Conservation (phyloP, 2,113 vertebrate species). For the Tricholaema leucomelas region DNA sequence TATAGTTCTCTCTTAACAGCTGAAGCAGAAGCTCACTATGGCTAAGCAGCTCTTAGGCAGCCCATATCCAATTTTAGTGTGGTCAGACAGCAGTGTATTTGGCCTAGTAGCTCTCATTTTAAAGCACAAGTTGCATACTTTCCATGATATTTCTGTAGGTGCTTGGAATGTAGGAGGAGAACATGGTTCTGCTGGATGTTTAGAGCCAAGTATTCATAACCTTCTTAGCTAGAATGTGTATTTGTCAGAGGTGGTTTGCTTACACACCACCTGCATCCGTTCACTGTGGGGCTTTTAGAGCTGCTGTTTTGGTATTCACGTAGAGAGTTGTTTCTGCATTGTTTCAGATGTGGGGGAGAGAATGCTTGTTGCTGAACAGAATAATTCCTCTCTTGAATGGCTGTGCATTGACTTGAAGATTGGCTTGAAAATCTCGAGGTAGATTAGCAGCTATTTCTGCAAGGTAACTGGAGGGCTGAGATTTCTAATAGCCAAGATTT, state of each 20-base stretch:
- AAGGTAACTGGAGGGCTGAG: not conserved
- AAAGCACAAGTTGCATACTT: not conserved
- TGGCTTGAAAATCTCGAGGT: not conserved
- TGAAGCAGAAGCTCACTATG: not conserved
- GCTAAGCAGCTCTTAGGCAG: not conserved
- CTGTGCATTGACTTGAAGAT: not conserved
- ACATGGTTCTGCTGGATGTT: not conserved
- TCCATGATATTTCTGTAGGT: not conserved
- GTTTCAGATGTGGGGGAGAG: not conserved
- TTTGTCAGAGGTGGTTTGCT: not conserved
- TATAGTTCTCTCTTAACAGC: not conserved
- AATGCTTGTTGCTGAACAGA: not conserved
- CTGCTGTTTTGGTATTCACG: not conserved
- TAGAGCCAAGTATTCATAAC: not conserved
- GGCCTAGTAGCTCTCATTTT: not conserved
- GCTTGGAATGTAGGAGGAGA: not conserved
- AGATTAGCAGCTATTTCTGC: not conserved
- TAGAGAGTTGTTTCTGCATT: not conserved
- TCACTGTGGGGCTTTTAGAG: not conserved
- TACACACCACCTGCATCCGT: not conserved
- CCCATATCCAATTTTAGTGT: not conserved
- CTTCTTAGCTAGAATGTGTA: fast-evolving
- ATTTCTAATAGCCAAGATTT: not conserved
- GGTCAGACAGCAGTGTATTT: not conserved
- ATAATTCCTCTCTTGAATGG: not conserved